phyloP scores from a whole-genome alignment of 1,140 invertebrate genomes.

The Chrysopa pallens region DNA sequence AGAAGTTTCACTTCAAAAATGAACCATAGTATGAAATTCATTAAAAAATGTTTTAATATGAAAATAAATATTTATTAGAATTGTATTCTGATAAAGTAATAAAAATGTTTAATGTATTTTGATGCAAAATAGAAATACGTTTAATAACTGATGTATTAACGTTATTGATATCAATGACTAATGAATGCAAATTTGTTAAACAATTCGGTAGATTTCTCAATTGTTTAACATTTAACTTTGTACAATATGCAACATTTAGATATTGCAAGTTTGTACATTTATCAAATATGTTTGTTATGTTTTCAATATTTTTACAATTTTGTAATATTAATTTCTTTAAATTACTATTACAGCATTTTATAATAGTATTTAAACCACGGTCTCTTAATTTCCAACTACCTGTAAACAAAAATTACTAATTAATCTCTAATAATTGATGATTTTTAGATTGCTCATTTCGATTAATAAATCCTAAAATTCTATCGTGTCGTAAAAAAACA shows the following conservation, averaged over 20 bases:
- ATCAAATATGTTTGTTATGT: conserved; percentile 1
- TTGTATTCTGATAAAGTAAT: conserved; percentile 3
- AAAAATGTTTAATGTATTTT: background rate
- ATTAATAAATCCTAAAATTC: too few relatives aligned
- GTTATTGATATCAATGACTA: background rate
- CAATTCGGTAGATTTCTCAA: conserved; percentile 1
- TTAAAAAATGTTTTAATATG: background rate
- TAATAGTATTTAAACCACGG: conserved; percentile 1
- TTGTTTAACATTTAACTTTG: background rate
- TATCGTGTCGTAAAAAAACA: too few relatives aligned
- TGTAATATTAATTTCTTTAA: conserved; percentile 6
- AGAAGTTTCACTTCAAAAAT: too few relatives aligned
- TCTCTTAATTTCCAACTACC: conserved; percentile 3
- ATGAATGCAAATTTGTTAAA: conserved; percentile 3
- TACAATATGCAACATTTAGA: conserved; percentile 8
- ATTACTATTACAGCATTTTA: conserved; percentile 3
- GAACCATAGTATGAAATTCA: too few relatives aligned
- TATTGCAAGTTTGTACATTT: conserved; percentile 3
- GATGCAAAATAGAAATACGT: too few relatives aligned
- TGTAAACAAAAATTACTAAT: background rate
- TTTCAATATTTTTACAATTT: conserved; percentile 7
- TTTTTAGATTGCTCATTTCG: too few relatives aligned
- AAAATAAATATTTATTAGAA: background rate
- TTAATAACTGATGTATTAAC: background rate
- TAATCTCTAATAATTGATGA: too few relatives aligned